A percentile compares a stretch with the other conserved stretches of the same genome.
These are phyloP conservation scores for Cheirogaleus major DNA, from an alignment of 2,797 vertebrate species.

Conservation along the genomic window DNA sequence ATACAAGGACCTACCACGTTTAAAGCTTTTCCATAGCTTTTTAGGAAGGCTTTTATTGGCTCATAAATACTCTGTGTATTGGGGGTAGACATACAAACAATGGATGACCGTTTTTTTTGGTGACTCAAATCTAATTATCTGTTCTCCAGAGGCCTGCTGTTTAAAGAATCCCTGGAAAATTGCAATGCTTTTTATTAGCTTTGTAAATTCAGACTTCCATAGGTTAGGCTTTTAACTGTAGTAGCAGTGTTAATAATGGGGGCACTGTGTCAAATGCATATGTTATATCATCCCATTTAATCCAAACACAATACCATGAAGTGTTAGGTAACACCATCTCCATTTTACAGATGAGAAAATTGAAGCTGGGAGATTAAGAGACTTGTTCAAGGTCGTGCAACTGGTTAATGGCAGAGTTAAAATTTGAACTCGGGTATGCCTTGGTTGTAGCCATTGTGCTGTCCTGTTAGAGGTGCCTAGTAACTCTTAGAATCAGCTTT, in stretches of 20 bases:
- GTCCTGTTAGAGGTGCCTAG: background rate
- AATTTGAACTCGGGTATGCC: background rate
- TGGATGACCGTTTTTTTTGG: background rate
- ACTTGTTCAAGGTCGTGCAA: background rate
- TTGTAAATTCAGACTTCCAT: background rate
- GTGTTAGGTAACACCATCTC: background rate
- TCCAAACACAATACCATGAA: background rate
- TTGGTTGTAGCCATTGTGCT: background rate
- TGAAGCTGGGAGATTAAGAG: background rate
- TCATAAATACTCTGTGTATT: background rate
- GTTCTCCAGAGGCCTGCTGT: background rate
- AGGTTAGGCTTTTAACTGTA: background rate
- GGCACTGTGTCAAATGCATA: background rate
- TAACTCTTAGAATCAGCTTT: background rate
- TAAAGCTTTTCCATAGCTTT: background rate
- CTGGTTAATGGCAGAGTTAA: background rate
- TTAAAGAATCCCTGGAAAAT: background rate
- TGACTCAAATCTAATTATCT: background rate
- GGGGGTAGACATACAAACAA: background rate
- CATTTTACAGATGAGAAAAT: conserved; percentile 79
- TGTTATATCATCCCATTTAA: rapidly evolving
- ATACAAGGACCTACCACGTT: background rate
- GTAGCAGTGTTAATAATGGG: background rate
- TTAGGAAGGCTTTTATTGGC: background rate
- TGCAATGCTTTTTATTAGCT: background rate